Conservation (phyloP, 2,113 vertebrate genomes). For the Glaucidium brasilianum region DNA sequence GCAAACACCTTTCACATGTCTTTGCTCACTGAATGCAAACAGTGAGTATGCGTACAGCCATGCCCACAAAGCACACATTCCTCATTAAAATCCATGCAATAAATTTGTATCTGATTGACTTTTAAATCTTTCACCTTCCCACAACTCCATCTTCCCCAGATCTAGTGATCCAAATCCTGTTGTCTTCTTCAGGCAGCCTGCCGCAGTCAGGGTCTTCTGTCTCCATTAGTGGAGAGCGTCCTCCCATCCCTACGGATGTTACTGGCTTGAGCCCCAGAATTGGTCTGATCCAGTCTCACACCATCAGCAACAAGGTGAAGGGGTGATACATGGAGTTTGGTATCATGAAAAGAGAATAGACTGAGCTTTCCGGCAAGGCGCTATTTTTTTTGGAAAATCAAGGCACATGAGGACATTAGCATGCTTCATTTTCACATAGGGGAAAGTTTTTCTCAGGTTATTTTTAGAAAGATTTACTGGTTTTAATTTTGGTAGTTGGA, state of each 20-base stretch:
- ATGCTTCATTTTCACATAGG: conserved; percentile 12
- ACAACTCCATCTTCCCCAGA: conserved; percentile 1
- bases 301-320: background rate
- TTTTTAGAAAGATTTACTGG: conserved; percentile 65
- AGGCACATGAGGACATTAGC: conserved; percentile 42
- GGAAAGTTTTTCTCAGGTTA: conserved; percentile 51
- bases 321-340: background rate
- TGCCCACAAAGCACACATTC: conserved; percentile 37
- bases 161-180: background rate
- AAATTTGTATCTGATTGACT: conserved; percentile 57
- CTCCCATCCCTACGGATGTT: background rate
- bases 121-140: conserved; percentile 53
- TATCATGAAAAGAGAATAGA: background rate
- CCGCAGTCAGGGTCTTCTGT: background rate
- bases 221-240: fast-evolving
- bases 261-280: background rate
- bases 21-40: conserved; percentile 58
- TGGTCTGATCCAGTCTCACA: background rate
- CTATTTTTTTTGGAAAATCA: background rate
- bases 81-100: conserved; percentile 38
- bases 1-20: conserved; percentile 54
- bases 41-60: background rate
- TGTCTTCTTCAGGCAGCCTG: background rate
- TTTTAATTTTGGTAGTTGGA: conserved; percentile 57
- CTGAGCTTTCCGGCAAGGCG: background rate